phyloP scores from a whole-genome alignment of 92 coral and sea anemone genomes.

The Pocillopora grandis region DNA sequence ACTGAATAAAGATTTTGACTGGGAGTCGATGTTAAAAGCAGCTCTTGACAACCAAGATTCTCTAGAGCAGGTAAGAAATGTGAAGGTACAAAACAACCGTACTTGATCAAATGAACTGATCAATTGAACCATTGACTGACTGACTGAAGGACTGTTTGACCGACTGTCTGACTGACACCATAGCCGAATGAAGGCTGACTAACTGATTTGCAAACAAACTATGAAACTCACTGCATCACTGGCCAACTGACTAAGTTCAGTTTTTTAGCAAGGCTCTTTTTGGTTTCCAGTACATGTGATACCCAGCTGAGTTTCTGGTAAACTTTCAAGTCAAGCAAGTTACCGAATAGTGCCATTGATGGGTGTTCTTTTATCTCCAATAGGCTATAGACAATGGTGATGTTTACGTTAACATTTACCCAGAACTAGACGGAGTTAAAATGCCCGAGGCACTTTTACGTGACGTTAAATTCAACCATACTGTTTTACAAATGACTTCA shows the following conservation, averaged over 20 bases:
- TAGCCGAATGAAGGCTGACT: no score
- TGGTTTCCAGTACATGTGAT: no score
- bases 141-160: not conserved
- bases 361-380: not conserved
- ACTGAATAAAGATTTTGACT: conserved; percentile 81
- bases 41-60: conserved; percentile 70
- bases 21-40: conserved; percentile 75
- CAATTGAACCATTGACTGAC: not conserved
- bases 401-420: conserved; percentile 76
- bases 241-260: no score
- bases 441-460: conserved; percentile 59
- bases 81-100: not conserved
- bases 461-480: conserved; percentile 74
- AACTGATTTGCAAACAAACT: no score
- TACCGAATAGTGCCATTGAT: no score
- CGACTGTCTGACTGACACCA: not conserved
- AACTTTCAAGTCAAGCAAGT: no score
- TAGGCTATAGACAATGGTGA: conserved; percentile 89
- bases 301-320: no score
- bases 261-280: no score
- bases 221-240: no score
- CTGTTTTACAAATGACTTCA: conserved; percentile 88
- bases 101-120: not conserved
- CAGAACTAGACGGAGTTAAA: conserved; percentile 83
- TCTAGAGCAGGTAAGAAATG: conserved; percentile 64